Base-by-base conservation (phyloP, 2,888 invertebrate species). In the Clitarchus hookeri region DNA sequence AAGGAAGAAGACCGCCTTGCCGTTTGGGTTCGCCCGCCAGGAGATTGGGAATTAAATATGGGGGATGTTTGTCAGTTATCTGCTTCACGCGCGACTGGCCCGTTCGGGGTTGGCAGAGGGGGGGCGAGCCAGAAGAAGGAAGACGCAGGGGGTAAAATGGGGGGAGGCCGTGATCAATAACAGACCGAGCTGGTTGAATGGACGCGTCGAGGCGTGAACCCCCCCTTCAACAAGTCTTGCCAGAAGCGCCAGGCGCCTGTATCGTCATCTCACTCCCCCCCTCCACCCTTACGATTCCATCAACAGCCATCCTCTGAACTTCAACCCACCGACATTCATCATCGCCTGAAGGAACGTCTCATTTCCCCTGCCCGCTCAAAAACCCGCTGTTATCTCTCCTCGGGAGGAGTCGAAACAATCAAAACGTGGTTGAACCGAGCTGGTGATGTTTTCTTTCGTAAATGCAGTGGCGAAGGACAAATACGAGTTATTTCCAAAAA, bases 131-230 rank as follows among this genome's bases (percentile, higher is more conserved):
- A 16, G 65, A 23, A 65, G n/a, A 65, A 19, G 65, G 65, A n/a
- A n/a, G n/a, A 65, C 13, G 23, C 19, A n/a, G 19, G 12, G 6
- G 23, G 19, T 8, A 23, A n/a, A 65, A 23, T 19, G 65, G 65
- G 23, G n/a, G 65, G 11, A 19, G 65, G 8, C 27, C 82, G 36
- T 36, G 36, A 82, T 82, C 82, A 36, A 82, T 82, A 82, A 27
- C 19, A 27, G 36, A 13, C 82, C 27, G 82, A n/a, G 82, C 19
- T 9, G 82, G 27, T 44, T 82, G 82, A 82, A 82, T 82, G 82
- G 82, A n/a, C 27, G 36, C 82, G 82, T 23, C 44, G 82, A 82
- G 82, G 82, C 36, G 82, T 36, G 82, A 82, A 82, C 36, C 27
- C 82, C 36, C 36, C 27, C 82, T 36, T 82, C 82, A 82, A 82